Percentiles rank a stretch among this genome's conserved stretches.
Conservation (phyloP, 2,888 invertebrate species). For the Tolmerus cingulatus region DNA sequence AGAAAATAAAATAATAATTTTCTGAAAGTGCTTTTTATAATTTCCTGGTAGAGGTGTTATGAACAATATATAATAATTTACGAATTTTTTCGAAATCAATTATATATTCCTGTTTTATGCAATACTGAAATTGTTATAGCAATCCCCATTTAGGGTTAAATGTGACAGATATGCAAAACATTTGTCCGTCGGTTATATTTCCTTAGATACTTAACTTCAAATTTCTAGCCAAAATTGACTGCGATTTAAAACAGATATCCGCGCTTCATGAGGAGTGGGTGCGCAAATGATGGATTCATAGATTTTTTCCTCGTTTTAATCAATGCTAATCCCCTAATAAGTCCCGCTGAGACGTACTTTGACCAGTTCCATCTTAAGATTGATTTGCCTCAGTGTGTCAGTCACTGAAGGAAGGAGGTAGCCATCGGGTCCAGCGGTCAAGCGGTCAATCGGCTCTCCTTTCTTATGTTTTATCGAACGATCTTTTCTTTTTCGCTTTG, state of each 20-base stretch:
- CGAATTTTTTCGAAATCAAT: no score
- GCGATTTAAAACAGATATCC: not conserved
- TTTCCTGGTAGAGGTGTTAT: no score
- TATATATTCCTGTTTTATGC: no score
- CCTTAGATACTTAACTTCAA: no score
- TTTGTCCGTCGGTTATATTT: no score
- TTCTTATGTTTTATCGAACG: not conserved
- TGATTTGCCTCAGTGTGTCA: not conserved
- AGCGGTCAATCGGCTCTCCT: not conserved
- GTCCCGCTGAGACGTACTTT: not conserved
- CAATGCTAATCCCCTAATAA: slow-evolving; percentile 9
- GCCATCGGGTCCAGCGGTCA: not conserved
- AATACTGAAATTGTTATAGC: no score
- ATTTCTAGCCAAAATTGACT: not conserved
- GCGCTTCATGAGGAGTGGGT: not conserved
- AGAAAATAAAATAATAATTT: no score
- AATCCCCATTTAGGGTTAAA: no score
- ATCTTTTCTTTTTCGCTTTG: not conserved
- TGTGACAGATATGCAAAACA: no score
- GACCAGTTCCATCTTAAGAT: not conserved
- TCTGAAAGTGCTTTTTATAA: no score
- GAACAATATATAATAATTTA: no score
- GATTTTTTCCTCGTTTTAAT: not conserved
- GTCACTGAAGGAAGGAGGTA: not conserved
- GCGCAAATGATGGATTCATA: not conserved